Evolutionary conservation across 2,888 invertebrate species (phyloP).

Genomic region (Leucoma salicis): DNA sequence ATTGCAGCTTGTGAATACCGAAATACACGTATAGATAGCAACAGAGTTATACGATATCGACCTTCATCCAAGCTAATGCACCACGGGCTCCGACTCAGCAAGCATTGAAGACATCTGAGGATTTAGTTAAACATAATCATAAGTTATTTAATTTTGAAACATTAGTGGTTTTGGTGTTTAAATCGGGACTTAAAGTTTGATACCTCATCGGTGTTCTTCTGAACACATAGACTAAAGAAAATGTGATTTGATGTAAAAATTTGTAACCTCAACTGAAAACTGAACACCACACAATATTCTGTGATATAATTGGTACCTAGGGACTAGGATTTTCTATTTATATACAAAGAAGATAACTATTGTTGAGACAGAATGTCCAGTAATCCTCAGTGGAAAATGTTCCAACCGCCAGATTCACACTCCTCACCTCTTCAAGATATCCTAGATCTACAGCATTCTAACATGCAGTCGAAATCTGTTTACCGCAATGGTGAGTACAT

Average conservation of each 20-base stretch:
- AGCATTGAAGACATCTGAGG: constrained; percentile 95
- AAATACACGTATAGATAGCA: constrained; percentile 56
- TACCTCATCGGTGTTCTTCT: constrained; percentile 56
- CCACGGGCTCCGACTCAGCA: constrained; percentile 88
- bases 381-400: constrained; percentile 94
- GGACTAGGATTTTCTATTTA: constrained; percentile 64
- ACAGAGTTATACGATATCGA: constrained; percentile 52
- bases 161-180: constrained; percentile 63
- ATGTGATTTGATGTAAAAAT: constrained; percentile 72
- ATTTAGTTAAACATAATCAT: constrained; percentile 76
- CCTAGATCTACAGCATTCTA: constrained; percentile 86
- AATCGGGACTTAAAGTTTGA: constrained; percentile 60
- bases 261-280: constrained; percentile 54
- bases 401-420: constrained; percentile 94
- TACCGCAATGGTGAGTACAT: constrained; percentile 80
- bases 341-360: constrained; percentile 68
- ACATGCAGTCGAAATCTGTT: constrained; percentile 73
- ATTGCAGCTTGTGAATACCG: constrained; percentile 64
- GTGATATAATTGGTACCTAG: constrained; percentile 74
- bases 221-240: constrained; percentile 62
- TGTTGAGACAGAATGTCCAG: constrained; percentile 85
- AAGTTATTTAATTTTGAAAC: constrained; percentile 78
- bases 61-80: constrained; percentile 64
- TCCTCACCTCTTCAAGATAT: constrained; percentile 92
- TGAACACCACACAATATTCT: constrained; percentile 69